Evolutionary conservation across 2,797 vertebrate genomes (phyloP).

Genomic region (Psittacula echo): DNA sequence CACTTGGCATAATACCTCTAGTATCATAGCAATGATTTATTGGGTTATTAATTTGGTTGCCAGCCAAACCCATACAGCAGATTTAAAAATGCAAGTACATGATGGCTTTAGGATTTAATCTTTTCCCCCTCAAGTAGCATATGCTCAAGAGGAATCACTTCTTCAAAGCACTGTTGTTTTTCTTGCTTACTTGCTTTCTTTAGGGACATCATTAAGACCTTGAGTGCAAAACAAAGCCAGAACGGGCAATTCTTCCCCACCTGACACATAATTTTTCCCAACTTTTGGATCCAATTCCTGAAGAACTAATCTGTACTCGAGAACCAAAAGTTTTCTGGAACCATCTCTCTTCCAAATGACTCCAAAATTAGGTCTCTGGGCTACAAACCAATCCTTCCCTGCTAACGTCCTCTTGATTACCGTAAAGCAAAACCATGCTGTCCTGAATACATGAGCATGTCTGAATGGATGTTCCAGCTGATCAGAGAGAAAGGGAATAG

Average conservation of each 20-base stretch:
- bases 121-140: not conserved
- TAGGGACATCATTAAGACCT: not conserved
- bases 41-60: conserved; percentile 40
- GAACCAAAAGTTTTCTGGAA: conserved; percentile 36
- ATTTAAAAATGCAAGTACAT: not conserved
- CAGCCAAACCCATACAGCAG: not conserved
- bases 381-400: conserved; percentile 25
- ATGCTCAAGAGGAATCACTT: not conserved
- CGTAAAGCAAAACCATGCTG: not conserved
- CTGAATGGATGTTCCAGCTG: conserved; percentile 30
- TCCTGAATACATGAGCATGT: not conserved
- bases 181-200: conserved; percentile 13
- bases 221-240: not conserved
- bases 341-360: not conserved
- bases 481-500: conserved; percentile 12
- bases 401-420: conserved; percentile 12
- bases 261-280: not conserved
- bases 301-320: conserved; percentile 38
- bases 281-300: conserved; percentile 9
- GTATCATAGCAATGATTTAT: conserved; percentile 1
- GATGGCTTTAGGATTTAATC: conserved; percentile 8
- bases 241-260: not conserved
- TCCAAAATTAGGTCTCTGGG: conserved; percentile 49
- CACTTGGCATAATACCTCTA: not conserved
- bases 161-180: not conserved